Evolutionary conservation across 2,888 invertebrate species (phyloP), one percentile per base, ranked within the genome.

Genomic region (Lathronympha strigana): DNA sequence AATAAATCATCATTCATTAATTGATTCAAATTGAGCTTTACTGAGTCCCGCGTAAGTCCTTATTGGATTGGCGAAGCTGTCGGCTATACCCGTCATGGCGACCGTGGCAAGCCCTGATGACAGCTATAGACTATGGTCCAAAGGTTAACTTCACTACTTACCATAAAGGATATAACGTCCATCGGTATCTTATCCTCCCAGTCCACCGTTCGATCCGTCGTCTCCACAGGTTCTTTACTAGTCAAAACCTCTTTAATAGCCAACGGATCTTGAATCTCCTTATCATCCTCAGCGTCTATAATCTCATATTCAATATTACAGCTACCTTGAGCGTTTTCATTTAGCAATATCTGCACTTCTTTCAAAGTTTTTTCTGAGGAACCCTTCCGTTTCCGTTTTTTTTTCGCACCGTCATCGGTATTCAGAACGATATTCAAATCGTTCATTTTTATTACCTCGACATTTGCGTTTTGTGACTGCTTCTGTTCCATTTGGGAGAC

Each of bases 151-250:
- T 40, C 2, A 2, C 8, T 11, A 58, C 69, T 54, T 23, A 69
- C 69, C 58, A 61, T 55, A 40, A 68, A 69, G 0, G 71, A 64
- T 3, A 71, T 71, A 9, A 71, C 68, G 25, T 71, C 69, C 68
- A 69, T 68, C 2, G 71, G 71, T 49, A 71, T 71, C 25, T 68
- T 69, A 28, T 69, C 69, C 43, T 71, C 71, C 69, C 69, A 71
- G 19, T 69, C 71, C 1, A 68, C 23, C 8, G 58, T 61, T 9
- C 31, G 54, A 0, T 33, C 25, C 8, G 47, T 51, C 33, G 50
- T 51, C 15, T 57, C 23, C 0, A 66, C 43, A 1, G 61, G 66
- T 13, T 1, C 21, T 1, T 47, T 66, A 4, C n/a, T 17, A 40
- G 11, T 40, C 21, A 13, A 9, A 25, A 13, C 15, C 4, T 28